Evolutionary conservation across 2,797 vertebrate genomes (phyloP).

Genomic region (Esox lucius): DNA sequence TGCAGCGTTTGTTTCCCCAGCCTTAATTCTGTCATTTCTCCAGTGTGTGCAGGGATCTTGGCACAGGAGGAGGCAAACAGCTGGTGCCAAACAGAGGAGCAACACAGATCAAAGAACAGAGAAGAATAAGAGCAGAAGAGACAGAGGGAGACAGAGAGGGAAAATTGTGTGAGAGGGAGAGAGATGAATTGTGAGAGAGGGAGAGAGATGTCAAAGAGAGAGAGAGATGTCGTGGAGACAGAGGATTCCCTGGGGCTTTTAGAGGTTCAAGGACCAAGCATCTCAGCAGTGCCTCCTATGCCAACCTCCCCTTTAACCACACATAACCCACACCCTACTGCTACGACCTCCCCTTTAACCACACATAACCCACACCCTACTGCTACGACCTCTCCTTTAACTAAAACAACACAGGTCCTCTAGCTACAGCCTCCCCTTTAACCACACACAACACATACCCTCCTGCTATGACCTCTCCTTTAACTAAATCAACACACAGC

Average conservation of each 20-base stretch:
- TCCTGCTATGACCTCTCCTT: too few species aligned
- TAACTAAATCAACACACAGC: too few species aligned
- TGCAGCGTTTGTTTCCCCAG: slow-evolving; percentile 20
- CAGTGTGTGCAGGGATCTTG: slow-evolving; percentile 33
- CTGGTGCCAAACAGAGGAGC: slow-evolving; percentile 42
- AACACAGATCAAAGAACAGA: slow-evolving; percentile 50
- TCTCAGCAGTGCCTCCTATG: slow-evolving; percentile 36
- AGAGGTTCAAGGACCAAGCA: slow-evolving; percentile 28
- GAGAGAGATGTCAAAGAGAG: slow-evolving; percentile 3
- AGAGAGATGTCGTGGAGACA: slow-evolving; percentile 46
- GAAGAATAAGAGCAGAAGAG: slow-evolving; percentile 15
- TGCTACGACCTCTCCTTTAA: too few species aligned
- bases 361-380: too few species aligned
- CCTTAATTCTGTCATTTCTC: slow-evolving; percentile 38
- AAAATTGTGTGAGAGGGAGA: slow-evolving; percentile 7
- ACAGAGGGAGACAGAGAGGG: slow-evolving; percentile 13
- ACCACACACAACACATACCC: too few species aligned
- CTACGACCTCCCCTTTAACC: too few species aligned
- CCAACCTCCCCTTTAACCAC: slow-evolving; percentile 28
- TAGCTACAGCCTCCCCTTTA: too few species aligned
- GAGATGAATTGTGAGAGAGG: neutral
- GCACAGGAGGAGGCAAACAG: slow-evolving; percentile 49
- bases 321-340: slow-evolving; percentile 18
- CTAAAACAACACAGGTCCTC: too few species aligned
- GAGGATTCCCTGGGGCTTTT: slow-evolving; percentile 40